Conservation (phyloP, 2,113 vertebrate genomes). For the Petaurus breviceps region DNA sequence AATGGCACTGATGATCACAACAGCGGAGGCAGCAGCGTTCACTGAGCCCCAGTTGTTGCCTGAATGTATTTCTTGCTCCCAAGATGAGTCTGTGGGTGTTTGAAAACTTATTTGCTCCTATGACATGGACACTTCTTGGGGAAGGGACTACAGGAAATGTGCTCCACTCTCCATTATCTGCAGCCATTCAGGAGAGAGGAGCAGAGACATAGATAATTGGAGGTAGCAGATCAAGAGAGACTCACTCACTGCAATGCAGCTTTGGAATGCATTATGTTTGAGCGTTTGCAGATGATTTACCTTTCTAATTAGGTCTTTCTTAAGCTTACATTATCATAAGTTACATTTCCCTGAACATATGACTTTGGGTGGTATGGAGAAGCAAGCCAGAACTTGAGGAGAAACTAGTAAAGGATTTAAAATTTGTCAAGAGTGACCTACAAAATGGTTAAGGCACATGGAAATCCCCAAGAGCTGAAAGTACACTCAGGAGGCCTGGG, state of each 20-base stretch:
- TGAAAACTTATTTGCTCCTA: background rate
- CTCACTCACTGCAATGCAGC: background rate
- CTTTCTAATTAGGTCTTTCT: background rate
- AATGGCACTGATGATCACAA: fast-evolving
- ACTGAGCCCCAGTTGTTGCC: background rate
- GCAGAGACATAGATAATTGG: background rate
- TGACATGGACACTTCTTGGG: background rate
- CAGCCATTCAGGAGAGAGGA: background rate
- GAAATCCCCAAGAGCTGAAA: background rate
- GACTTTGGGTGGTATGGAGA: background rate
- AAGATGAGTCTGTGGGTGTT: background rate
- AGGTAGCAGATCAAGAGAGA: background rate
- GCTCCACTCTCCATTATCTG: background rate
- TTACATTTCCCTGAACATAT: background rate
- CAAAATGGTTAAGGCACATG: background rate
- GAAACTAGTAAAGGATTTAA: background rate
- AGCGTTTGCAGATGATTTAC: background rate
- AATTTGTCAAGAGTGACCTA: background rate
- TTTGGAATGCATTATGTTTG: background rate
- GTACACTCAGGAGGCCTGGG: background rate
- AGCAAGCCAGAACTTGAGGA: background rate
- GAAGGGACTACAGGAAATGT: background rate
- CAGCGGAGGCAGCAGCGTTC: fast-evolving
- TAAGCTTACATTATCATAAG: background rate
- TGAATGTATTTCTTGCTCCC: background rate